phyloP scores from a whole-genome alignment of 2,113 vertebrate species.

The Pogona vitticeps region DNA sequence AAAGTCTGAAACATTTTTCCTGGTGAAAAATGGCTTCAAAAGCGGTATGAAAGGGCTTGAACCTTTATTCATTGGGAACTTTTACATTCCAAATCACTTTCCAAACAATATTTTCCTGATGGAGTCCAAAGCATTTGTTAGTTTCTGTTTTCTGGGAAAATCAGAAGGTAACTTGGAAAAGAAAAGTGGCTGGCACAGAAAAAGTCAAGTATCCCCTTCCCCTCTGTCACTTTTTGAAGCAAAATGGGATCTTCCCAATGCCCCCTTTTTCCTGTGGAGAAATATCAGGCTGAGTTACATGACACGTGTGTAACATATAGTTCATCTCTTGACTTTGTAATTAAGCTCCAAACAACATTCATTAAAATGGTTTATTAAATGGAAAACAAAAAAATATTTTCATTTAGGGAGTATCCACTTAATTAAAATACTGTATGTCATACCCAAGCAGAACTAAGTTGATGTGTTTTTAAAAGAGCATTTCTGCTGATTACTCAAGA shows the following conservation, averaged over 20 bases:
- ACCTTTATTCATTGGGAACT: neutral
- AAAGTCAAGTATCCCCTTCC: neutral
- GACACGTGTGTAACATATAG: neutral
- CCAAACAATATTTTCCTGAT: neutral
- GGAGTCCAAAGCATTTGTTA: neutral
- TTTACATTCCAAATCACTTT: neutral
- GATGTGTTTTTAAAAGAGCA: neutral
- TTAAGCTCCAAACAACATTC: neutral
- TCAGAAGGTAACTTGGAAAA: neutral
- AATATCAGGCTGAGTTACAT: no score
- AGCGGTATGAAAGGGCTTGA: neutral
- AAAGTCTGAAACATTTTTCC: no score
- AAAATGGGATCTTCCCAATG: neutral
- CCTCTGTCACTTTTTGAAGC: neutral
- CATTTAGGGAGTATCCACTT: constrained; percentile 48
- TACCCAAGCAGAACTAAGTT: constrained; percentile 7
- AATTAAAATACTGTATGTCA: constrained; percentile 55
- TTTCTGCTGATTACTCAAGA: constrained; percentile 30
- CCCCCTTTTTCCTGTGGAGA: no score
- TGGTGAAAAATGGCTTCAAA: neutral
- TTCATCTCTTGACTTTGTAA: neutral
- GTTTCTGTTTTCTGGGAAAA: neutral
- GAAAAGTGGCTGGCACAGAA: neutral
- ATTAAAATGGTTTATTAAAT: constrained; percentile 24
- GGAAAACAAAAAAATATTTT: constrained; percentile 17